Base-by-base conservation (phyloP, 2,797 vertebrate species). In the Molossus alvarezi region DNA sequence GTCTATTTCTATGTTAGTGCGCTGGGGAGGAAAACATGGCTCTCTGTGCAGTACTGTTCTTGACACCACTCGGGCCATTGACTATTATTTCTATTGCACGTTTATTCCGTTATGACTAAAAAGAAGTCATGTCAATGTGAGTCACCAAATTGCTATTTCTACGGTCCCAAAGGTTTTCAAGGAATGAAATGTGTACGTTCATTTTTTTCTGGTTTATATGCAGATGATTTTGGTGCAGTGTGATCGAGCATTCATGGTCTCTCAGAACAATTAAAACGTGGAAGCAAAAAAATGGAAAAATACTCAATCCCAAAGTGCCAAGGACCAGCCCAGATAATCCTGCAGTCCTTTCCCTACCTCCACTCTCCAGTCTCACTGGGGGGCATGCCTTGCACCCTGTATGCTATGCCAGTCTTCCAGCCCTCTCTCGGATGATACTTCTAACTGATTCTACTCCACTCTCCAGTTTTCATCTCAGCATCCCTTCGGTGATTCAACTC, bases 51-150 rank as follows among this genome's bases (percentile, higher is more conserved):
- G 12, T n/a, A 92, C 7, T 88, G 51, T 53, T 29, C 51, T 69
- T 90, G 71, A 57, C 48, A 65, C 53, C 21, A 73, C 25, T 58
- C 58, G 62, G 82, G 58, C 48, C 53, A 64, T 60, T 64, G 41
- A 93, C 17, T 69, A 45, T 33, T 67, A n/a, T 72, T 73, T 77
- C 90, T 91, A 45, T 12, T 57, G 13, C 1, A 23, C 14, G 29
- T 37, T 76, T 76, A 67, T 14, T 72, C 69, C 85, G 33, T 90
- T 95, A 67, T 51, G 57, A 92, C 33, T 81, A 82, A 93, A 82
- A 90, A 76, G 67, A 67, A 89, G 45, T 73, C 37, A 51, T 55
- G 57, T 37, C 84, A 91, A 41, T 6, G 13, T 83, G 75, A 86
- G 45, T 90, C 25, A 83, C 23, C 17, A 83, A 71, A 53, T 65